phyloP scores from a whole-genome alignment of 2,888 invertebrate genomes.

The Sphaeridia pumilis region DNA sequence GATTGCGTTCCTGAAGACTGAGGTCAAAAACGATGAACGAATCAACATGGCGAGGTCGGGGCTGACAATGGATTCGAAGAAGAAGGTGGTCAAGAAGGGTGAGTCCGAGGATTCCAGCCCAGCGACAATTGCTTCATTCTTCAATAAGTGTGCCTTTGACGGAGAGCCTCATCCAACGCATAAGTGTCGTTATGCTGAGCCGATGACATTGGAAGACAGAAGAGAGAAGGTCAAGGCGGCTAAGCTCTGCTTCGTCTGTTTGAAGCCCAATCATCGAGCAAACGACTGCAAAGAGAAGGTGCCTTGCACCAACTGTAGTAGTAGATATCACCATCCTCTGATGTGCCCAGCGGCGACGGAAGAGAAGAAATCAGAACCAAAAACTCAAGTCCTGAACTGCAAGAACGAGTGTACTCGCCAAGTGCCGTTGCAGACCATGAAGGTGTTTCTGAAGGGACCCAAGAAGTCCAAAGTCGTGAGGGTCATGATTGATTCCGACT shows the following conservation, averaged over 20 bases:
- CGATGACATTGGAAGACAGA: conserved; percentile 9
- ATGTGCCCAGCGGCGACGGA: too few relatives aligned
- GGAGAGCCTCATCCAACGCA: too few relatives aligned
- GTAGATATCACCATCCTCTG: conserved; percentile 27
- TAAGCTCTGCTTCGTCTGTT: conserved; percentile 34
- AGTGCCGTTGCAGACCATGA: not conserved
- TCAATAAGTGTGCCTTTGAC: conserved; percentile 8
- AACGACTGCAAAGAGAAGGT: conserved; percentile 27
- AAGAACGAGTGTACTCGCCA: not conserved
- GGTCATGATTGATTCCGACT: not conserved
- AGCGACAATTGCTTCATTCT: not conserved
- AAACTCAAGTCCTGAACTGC: not conserved
- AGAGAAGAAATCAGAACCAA: not conserved
- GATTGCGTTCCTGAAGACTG: conserved; percentile 10
- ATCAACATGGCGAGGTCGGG: conserved; percentile 2
- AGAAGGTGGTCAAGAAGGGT: not conserved
- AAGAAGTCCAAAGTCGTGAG: not conserved
- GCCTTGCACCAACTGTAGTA: conserved; percentile 30
- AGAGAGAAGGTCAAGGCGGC: conserved; percentile 16
- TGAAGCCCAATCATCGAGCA: conserved; percentile 29
- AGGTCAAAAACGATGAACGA: conserved; percentile 6
- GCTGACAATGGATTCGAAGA: not conserved
- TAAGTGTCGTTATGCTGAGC: conserved; percentile 5
- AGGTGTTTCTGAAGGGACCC: not conserved
- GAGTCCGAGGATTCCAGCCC: not conserved